Conservation (phyloP, 2,113 vertebrate species). For the Mesoclemmys tuberculata region DNA sequence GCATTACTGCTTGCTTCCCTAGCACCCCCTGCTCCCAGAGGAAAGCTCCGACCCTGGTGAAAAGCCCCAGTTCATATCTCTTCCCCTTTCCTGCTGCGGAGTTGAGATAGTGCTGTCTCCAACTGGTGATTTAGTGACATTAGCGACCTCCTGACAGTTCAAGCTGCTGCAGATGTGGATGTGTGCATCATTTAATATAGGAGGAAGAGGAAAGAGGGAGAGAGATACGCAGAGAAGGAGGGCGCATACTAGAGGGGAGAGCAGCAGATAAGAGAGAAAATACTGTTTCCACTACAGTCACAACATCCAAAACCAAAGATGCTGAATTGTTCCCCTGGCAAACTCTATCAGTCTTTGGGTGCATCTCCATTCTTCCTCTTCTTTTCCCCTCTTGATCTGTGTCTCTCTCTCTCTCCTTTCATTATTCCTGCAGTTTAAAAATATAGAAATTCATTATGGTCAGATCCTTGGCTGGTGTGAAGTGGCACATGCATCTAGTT, state of each 20-base stretch:
- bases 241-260: background rate
- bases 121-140: constrained; percentile 2
- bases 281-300: background rate
- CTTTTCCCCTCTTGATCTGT: accelerated
- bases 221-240: background rate
- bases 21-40: background rate
- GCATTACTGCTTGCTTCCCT: background rate
- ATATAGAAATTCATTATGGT: background rate
- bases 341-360: background rate
- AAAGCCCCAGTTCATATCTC: background rate
- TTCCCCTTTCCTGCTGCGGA: background rate
- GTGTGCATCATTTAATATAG: background rate
- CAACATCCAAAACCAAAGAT: background rate
- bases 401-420: background rate
- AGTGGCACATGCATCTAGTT: too few species aligned
- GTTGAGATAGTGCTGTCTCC: background rate
- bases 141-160: background rate
- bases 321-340: background rate
- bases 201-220: background rate
- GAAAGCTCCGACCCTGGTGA: background rate
- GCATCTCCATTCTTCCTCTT: background rate
- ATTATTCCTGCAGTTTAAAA: background rate
- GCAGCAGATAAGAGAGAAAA: background rate
- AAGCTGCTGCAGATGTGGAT: background rate
- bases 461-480: background rate